Conservation (phyloP, 2,113 vertebrate species). For the Melanotaenia duboulayi region DNA sequence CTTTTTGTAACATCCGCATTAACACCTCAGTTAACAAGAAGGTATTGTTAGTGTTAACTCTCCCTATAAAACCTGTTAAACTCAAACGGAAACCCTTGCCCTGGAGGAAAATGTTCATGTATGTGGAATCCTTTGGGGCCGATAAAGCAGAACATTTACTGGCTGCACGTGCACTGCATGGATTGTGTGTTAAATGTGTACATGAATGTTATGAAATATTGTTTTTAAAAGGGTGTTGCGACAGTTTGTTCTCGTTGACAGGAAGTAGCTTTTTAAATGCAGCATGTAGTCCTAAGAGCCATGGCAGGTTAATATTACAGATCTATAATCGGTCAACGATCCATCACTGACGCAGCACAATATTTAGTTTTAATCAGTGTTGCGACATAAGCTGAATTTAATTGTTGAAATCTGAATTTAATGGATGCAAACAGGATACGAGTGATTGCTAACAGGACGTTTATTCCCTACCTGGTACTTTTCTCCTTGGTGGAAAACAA, state of each 20-base stretch:
- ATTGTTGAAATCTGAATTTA: neutral
- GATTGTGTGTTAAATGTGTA: constrained; percentile 53
- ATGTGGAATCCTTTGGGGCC: constrained; percentile 19
- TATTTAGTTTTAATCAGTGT: constrained; percentile 1
- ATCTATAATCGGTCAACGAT: constrained; percentile 11
- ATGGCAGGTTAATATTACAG: neutral
- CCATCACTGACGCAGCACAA: constrained; percentile 11
- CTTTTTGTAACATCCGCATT: constrained; percentile 11
- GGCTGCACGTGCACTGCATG: constrained; percentile 68
- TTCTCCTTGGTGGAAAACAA: constrained; percentile 34
- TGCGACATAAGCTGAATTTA: constrained; percentile 7
- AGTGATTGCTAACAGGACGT: constrained; percentile 45
- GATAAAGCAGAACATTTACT: constrained; percentile 22
- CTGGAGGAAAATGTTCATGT: constrained; percentile 40
- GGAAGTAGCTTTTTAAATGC: constrained; percentile 44
- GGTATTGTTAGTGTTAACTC: constrained; percentile 19
- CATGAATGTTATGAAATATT: constrained; percentile 45
- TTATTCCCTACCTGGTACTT: constrained; percentile 29
- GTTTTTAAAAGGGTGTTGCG: constrained; percentile 26
- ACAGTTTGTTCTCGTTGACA: constrained; percentile 47
- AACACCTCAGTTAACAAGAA: constrained; percentile 3
- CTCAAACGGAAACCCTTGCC: constrained; percentile 39
- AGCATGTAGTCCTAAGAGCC: constrained; percentile 11
- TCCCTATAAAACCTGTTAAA: neutral
- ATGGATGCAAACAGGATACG: constrained; percentile 28